Conservation (phyloP, 2,113 vertebrate species). For the Lagopus leucura region DNA sequence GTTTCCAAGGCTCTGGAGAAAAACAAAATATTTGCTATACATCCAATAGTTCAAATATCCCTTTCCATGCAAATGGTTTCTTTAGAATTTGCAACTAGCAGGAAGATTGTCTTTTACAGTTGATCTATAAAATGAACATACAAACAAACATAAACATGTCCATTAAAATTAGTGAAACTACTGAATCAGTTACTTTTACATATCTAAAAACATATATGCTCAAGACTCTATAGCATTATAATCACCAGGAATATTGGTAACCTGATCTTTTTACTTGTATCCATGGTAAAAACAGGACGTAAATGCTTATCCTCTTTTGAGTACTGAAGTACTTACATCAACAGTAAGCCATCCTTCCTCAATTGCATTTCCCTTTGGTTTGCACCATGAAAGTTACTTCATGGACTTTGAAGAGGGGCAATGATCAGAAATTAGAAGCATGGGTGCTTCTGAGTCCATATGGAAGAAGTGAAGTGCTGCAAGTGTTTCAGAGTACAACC, state of each 20-base stretch:
- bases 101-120: neutral
- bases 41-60: neutral
- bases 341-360: neutral
- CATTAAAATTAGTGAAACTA: neutral
- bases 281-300: neutral
- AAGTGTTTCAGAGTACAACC: neutral
- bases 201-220: neutral
- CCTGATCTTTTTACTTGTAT: neutral
- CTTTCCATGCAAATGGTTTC: neutral
- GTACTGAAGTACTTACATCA: neutral
- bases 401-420: neutral
- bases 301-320: neutral
- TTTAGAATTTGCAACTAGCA: neutral
- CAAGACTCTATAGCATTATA: neutral
- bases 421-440: neutral
- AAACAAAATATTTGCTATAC: neutral
- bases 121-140: neutral
- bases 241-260: neutral
- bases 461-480: neutral
- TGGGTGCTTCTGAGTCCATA: neutral
- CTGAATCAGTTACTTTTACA: neutral
- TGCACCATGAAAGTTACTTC: neutral
- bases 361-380: neutral
- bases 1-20: conserved; percentile 1
- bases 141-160: neutral